Evolutionary conservation across 2,113 vertebrate species (phyloP).

Genomic region (Channa argus): DNA sequence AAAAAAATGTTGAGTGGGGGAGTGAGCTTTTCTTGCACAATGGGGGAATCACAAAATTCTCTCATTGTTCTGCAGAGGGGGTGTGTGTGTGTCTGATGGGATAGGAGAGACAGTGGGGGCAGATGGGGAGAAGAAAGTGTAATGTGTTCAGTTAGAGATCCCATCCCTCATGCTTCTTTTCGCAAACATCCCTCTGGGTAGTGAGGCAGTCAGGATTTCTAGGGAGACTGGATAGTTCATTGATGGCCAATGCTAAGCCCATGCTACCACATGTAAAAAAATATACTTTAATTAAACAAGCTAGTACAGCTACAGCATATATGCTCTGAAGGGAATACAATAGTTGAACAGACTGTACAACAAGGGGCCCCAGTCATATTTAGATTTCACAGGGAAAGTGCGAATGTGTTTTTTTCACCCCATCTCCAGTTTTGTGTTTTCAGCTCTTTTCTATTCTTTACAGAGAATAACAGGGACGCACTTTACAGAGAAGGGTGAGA

Average conservation of each 20-base stretch:
- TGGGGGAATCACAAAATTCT: slow-evolving; percentile 61
- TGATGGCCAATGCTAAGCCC: slow-evolving; percentile 7
- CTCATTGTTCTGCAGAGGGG: slow-evolving; percentile 69
- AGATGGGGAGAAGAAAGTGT: slow-evolving; percentile 47
- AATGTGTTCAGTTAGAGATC: slow-evolving; percentile 55
- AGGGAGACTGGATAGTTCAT: slow-evolving; percentile 25
- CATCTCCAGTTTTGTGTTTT: slow-evolving; percentile 22
- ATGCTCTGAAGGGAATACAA: slow-evolving; percentile 33
- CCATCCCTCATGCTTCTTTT: slow-evolving; percentile 26
- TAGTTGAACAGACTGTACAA: slow-evolving; percentile 58
- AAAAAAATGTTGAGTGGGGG: slow-evolving; percentile 57
- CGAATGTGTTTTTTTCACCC: slow-evolving; percentile 18
- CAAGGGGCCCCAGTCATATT: slow-evolving; percentile 33
- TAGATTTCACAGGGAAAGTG: slow-evolving; percentile 40
- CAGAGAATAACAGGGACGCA: slow-evolving; percentile 21
- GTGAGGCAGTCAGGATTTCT: slow-evolving; percentile 25
- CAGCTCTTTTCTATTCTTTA: slow-evolving; percentile 15
- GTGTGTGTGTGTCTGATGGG: slow-evolving; percentile 29
- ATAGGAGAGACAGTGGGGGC: slow-evolving; percentile 20
- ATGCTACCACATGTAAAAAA: not conserved
- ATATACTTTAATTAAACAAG: slow-evolving; percentile 14
- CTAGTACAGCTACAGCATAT: slow-evolving; percentile 18
- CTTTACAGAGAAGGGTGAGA: slow-evolving; percentile 9
- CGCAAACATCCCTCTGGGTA: slow-evolving; percentile 53
- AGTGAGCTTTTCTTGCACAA: slow-evolving; percentile 50